phyloP scores from a whole-genome alignment of 2,888 invertebrate species.

The Cerastis rubricosa region DNA sequence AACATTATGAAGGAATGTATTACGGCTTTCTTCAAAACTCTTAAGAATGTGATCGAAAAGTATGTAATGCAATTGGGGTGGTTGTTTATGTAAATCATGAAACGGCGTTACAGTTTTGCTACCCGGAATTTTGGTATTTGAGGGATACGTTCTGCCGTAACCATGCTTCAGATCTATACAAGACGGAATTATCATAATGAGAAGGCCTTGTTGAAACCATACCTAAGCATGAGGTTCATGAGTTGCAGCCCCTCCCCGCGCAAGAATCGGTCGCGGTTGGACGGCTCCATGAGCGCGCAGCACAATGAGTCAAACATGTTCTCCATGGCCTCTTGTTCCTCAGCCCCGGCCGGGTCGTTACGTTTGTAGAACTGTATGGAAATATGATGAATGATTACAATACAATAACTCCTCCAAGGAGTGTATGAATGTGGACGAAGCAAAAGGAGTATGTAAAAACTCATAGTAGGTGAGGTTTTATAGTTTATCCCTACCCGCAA shows the following conservation, averaged over 20 bases:
- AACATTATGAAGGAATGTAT: background rate
- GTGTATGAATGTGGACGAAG: background rate
- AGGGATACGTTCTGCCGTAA: background rate
- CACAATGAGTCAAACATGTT: slow-evolving; percentile 99
- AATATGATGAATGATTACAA: background rate
- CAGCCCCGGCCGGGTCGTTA: slow-evolving; percentile 97
- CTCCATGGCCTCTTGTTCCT: slow-evolving; percentile 99
- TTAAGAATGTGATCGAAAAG: too few species aligned
- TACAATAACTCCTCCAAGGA: background rate
- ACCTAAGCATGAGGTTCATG: slow-evolving; percentile 99
- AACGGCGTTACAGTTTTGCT: slow-evolving; percentile 1
- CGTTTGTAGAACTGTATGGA: slow-evolving; percentile 95
- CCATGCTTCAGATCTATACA: background rate
- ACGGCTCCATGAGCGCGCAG: slow-evolving; percentile 96
- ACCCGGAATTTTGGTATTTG: background rate
- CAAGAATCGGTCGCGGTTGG: slow-evolving; percentile 97
- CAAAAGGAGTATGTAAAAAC: background rate
- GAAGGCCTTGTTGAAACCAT: background rate
- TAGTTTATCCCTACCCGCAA: background rate
- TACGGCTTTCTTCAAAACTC: background rate
- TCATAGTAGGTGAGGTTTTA: background rate
- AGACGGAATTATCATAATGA: background rate
- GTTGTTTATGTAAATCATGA: background rate
- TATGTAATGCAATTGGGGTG: background rate
- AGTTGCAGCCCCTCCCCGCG: slow-evolving; percentile 99